These are phyloP conservation scores for Cyprinella venusta DNA, from an alignment of 2,797 vertebrate genomes.

Conservation along the genomic window DNA sequence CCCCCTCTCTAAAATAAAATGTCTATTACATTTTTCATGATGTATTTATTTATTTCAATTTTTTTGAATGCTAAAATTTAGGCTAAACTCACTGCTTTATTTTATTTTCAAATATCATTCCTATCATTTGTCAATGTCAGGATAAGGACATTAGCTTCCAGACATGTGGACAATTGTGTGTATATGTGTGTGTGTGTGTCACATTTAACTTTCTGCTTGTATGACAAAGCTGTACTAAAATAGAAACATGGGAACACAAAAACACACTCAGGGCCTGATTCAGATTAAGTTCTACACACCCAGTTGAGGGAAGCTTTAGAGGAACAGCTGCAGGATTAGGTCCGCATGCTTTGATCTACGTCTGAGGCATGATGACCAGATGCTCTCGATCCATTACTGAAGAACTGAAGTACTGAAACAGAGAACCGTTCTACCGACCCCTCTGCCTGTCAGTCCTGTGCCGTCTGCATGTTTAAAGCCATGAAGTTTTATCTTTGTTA, in stretches of 20 bases:
- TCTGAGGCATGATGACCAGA: constrained; percentile 29
- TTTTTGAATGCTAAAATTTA: neutral
- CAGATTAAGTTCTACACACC: constrained; percentile 47
- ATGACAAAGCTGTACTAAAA: constrained; percentile 36
- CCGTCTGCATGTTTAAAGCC: neutral
- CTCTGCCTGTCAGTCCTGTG: neutral
- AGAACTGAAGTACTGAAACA: neutral
- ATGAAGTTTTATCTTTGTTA: neutral
- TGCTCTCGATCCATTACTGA: constrained; percentile 7
- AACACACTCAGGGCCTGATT: constrained; percentile 19
- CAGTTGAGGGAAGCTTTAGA: constrained; percentile 49
- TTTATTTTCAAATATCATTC: neutral
- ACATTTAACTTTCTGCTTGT: constrained; percentile 46
- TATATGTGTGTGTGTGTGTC: constrained; percentile 18
- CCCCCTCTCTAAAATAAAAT: neutral
- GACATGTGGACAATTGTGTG: neutral
- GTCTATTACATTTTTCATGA: neutral
- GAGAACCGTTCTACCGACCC: neutral
- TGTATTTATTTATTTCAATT: neutral
- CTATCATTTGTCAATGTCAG: neutral
- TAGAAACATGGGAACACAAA: constrained; percentile 36
- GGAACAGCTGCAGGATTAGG: constrained; percentile 54
- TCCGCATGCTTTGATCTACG: constrained; percentile 46
- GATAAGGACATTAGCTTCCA: neutral
- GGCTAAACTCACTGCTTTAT: neutral